Base-by-base conservation (phyloP, 2,888 invertebrate genomes). In the Hypsopygia costalis region DNA sequence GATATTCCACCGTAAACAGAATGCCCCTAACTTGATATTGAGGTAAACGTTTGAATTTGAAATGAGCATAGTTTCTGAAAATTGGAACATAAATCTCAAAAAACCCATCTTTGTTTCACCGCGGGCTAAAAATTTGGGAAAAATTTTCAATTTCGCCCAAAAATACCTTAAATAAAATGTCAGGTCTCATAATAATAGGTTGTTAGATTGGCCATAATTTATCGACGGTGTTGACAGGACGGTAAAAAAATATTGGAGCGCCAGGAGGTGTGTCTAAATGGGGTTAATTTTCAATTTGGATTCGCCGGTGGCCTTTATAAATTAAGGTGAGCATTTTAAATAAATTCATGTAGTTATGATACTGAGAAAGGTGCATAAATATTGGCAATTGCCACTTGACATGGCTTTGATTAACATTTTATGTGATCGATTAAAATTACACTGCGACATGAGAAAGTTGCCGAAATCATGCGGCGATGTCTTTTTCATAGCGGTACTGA, bases 221-320 rank as follows among this genome's bases (percentile, higher is more conserved):
- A 88, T 78, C 63, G 75, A 58, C 72, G 62, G 83, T 83, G 87
- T 83, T 85, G 87, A 88, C 86, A 80, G 62, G 82, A 70, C 61
- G 56, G 65, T 72, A 77, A 80, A 78, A 73, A 73, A 72, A 69
- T 58, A 57, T 62, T 55, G 58, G 66, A 74, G 61, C 80, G 73
- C 76, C 80, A 74, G 73, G 76, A 80, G 82, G 79, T 69, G 81
- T 77, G 72, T 72, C 75, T 73, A 74, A 79, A 77, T 69, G 76
- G 80, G 81, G 83, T 81, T 82, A 85, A 87, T 85, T 85, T 87
- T 86, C 83, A 87, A 87, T 88, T 78, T 77, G 61, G 64, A 69
- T 71, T 71, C 78, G 72, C 76, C 68, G 82, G 83, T 86, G 83
- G 85, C 72, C 77, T 70, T 74, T 71, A 75, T 77, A 77, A 78